Evolutionary conservation across 2,113 vertebrate species (phyloP).

Genomic region (Catagonus wagneri): DNA sequence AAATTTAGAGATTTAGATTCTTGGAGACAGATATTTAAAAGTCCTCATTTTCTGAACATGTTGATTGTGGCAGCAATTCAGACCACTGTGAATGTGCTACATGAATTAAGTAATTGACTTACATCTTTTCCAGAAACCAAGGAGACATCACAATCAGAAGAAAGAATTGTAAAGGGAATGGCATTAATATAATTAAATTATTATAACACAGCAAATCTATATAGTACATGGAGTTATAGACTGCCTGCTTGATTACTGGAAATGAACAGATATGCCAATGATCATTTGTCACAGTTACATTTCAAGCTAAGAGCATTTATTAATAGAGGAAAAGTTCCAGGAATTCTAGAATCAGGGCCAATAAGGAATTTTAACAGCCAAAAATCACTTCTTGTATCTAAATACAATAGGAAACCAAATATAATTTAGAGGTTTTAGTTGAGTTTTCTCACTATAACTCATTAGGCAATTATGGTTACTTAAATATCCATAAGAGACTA

Average conservation of each 20-base stretch:
- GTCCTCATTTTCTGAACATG: neutral
- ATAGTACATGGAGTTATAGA: constrained; percentile 38
- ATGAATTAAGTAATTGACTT: constrained; percentile 35
- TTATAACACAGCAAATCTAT: constrained; percentile 43
- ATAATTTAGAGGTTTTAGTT: constrained; percentile 43
- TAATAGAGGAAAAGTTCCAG: constrained; percentile 71
- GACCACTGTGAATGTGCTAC: neutral
- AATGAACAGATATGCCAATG: constrained; percentile 57
- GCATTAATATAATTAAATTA: constrained; percentile 68
- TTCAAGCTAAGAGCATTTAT: constrained; percentile 57
- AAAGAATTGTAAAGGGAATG: constrained; percentile 49
- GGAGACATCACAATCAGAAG: constrained; percentile 42
- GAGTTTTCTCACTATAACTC: neutral
- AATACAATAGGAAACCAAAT: neutral
- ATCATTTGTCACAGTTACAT: constrained; percentile 70
- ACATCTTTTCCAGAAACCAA: constrained; percentile 23
- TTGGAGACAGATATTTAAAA: constrained; percentile 19
- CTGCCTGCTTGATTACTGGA: constrained; percentile 61
- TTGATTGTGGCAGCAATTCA: neutral
- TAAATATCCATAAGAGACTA: neutral
- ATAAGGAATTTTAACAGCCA: constrained; percentile 63
- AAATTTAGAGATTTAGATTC: neutral
- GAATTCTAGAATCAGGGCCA: constrained; percentile 53
- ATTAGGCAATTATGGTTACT: constrained; percentile 8
- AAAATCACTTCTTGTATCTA: neutral